phyloP scores from a whole-genome alignment of 2,113 vertebrate species.

The Bombycilla garrulus region DNA sequence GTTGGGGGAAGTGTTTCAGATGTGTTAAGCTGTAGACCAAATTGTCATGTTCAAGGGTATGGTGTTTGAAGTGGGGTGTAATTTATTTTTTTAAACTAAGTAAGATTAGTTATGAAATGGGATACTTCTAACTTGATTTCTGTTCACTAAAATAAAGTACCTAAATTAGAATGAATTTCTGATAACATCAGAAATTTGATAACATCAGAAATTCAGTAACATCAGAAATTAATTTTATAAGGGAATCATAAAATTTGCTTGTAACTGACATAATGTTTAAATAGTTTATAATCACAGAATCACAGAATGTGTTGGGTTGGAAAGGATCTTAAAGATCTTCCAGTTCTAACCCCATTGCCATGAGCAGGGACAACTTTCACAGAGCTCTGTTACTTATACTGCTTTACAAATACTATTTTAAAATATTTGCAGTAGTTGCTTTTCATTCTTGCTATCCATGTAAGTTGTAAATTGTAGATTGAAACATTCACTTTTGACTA shows the following conservation, averaged over 20 bases:
- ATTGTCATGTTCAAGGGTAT: background rate
- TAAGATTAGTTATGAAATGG: background rate
- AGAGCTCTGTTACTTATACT: background rate
- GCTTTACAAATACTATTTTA: background rate
- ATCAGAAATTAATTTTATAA: background rate
- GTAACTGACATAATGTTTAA: background rate
- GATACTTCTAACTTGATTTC: background rate
- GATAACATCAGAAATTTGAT: background rate
- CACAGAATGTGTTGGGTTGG: background rate
- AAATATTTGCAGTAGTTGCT: background rate
- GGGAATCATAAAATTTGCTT: background rate
- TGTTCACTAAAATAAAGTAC: background rate
- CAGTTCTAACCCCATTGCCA: background rate
- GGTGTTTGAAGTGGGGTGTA: background rate
- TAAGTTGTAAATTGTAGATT: background rate
- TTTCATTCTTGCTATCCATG: background rate
- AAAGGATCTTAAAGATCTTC: background rate
- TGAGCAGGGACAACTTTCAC: background rate
- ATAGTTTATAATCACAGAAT: background rate
- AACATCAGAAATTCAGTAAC: background rate
- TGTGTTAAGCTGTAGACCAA: background rate
- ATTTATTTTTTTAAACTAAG: background rate
- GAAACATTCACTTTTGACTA: background rate
- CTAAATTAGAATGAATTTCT: background rate
- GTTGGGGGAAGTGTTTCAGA: background rate